Evolutionary conservation across 2,797 vertebrate species (phyloP).

Genomic region (Xerus rutilus): DNA sequence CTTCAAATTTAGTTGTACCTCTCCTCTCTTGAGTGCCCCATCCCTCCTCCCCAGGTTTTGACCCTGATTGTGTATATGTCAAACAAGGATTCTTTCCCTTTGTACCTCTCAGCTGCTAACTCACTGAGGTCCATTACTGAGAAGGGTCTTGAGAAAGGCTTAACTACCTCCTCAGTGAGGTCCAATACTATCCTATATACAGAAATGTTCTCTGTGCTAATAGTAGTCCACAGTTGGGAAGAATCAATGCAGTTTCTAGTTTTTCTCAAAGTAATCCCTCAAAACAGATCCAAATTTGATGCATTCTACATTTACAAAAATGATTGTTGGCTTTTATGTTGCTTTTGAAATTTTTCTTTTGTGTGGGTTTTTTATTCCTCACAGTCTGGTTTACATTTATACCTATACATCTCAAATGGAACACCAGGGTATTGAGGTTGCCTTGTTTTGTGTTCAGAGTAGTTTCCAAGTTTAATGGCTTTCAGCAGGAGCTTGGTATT

Average conservation of each 20-base stretch:
- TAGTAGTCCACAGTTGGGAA: background rate
- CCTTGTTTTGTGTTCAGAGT: slow-evolving; percentile 46
- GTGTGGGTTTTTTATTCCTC: background rate
- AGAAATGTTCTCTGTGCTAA: background rate
- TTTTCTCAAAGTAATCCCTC: slow-evolving; percentile 25
- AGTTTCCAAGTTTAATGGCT: slow-evolving; percentile 57
- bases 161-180: background rate
- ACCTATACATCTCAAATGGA: background rate
- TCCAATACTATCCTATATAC: background rate
- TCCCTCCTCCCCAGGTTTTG: background rate
- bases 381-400: slow-evolving; percentile 54
- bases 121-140: background rate
- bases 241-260: slow-evolving; percentile 52
- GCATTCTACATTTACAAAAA: slow-evolving; percentile 30
- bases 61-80: background rate
- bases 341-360: slow-evolving; percentile 55
- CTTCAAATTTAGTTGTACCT: background rate
- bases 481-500: slow-evolving; percentile 48
- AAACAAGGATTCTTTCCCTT: background rate
- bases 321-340: slow-evolving; percentile 14
- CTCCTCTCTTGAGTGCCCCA: background rate
- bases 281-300: slow-evolving; percentile 57
- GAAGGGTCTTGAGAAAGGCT: background rate
- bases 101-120: background rate
- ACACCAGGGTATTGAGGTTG: background rate